Conservation (phyloP, 2,888 invertebrate genomes). For the Lasioglossum morio region DNA sequence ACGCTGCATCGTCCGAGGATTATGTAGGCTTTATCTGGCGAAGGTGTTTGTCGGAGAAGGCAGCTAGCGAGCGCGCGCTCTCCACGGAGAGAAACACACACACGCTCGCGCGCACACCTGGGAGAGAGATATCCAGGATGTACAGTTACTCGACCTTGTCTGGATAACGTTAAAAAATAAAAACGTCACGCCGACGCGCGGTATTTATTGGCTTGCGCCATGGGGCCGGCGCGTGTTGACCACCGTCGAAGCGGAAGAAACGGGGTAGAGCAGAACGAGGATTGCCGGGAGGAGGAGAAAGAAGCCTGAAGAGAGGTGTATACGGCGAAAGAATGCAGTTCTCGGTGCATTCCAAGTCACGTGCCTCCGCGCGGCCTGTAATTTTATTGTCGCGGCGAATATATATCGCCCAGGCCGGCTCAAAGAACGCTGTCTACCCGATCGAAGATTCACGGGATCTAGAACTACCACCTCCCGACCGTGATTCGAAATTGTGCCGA, state of each 20-base stretch:
- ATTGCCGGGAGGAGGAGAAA: conserved; percentile 24
- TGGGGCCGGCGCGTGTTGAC: conserved; percentile 54
- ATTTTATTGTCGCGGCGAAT: conserved; percentile 62
- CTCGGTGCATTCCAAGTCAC: conserved; percentile 56
- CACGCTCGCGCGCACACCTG: conserved; percentile 24
- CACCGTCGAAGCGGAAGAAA: conserved; percentile 51
- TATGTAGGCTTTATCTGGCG: conserved; percentile 29
- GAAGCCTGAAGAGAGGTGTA: conserved; percentile 33
- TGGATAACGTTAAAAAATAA: conserved; percentile 72
- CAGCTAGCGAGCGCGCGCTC: not conserved
- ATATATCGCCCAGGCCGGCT: conserved; percentile 45
- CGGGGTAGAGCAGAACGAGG: not conserved
- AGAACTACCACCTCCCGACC: not conserved
- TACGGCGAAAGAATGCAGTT: conserved; percentile 56
- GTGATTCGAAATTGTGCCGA: not conserved
- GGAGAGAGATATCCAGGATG: conserved; percentile 64
- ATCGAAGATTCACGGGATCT: not conserved
- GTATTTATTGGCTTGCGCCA: conserved; percentile 71
- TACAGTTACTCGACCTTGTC: conserved; percentile 82
- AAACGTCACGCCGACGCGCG: conserved; percentile 69
- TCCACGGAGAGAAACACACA: conserved; percentile 4
- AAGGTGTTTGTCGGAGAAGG: not conserved
- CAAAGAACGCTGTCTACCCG: conserved; percentile 19
- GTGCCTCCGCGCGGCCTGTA: conserved; percentile 55
- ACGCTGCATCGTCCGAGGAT: not conserved